A percentile compares a stretch with the other conserved stretches of the same genome.
These are phyloP conservation scores for Drosophila rellima DNA, from an alignment of 2,888 invertebrate genomes.

Conservation along the genomic window DNA sequence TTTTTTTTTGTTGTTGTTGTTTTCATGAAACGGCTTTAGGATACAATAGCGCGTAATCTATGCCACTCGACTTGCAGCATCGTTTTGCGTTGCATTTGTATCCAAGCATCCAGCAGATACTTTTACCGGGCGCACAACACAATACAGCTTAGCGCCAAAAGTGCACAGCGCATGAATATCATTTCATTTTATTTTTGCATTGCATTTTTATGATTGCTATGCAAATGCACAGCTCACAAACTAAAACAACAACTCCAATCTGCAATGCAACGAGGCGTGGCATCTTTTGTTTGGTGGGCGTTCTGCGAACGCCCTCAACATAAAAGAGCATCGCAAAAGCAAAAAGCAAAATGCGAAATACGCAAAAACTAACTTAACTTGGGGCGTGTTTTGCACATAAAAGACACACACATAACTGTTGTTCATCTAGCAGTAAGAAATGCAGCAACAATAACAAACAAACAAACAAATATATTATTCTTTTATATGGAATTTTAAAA, in stretches of 20 bases:
- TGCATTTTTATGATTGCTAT: conserved; percentile 73
- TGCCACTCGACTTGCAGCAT: conserved; percentile 57
- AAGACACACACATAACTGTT: conserved; percentile 41
- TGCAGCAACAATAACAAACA: conserved; percentile 1
- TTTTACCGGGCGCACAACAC: conserved; percentile 50
- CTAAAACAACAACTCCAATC: conserved; percentile 47
- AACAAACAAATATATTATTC: background rate
- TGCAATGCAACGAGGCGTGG: conserved; percentile 68
- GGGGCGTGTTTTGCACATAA: conserved; percentile 11
- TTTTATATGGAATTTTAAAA: conserved; percentile 4
- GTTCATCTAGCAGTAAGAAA: conserved; percentile 26
- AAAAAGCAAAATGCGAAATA: conserved; percentile 14
- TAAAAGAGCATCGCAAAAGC: conserved; percentile 43
- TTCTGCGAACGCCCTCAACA: conserved; percentile 24
- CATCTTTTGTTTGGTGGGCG: conserved; percentile 61
- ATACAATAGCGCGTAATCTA: conserved; percentile 70
- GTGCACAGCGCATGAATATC: conserved; percentile 62
- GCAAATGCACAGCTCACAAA: conserved; percentile 37
- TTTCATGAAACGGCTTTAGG: conserved; percentile 60
- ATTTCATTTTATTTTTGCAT: conserved; percentile 46
- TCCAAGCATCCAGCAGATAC: conserved; percentile 44
- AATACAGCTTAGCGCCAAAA: conserved; percentile 51
- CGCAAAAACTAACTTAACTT: conserved; percentile 28
- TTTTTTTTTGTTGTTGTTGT: conserved; percentile 22
- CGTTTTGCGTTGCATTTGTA: conserved; percentile 50